These are phyloP conservation scores for Protaetia brevitarsis DNA, from an alignment of 1,140 invertebrate genomes.

Conservation along the genomic window DNA sequence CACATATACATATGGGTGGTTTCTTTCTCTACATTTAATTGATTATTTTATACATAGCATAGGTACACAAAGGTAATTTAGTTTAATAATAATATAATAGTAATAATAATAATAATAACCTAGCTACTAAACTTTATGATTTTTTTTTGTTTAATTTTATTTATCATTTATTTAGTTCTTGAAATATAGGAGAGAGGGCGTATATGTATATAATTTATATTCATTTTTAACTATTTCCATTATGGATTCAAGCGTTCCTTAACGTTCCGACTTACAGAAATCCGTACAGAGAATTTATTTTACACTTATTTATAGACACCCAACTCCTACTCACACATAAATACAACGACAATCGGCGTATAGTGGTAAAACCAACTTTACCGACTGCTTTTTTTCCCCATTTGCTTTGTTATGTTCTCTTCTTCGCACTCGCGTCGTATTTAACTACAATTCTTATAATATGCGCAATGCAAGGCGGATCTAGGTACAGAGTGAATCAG, in stretches of 20 bases:
- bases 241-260: slow-evolving; percentile 41
- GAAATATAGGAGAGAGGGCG: slow-evolving; percentile 7
- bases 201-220: no score
- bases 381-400: slow-evolving; percentile 10
- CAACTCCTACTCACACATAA: slow-evolving; percentile 27
- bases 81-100: no score
- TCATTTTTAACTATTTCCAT: slow-evolving; percentile 3
- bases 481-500: slow-evolving; percentile 40
- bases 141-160: slow-evolving; percentile 27
- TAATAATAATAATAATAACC: no score
- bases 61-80: slow-evolving; percentile 50
- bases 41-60: slow-evolving; percentile 49
- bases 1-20: slow-evolving; percentile 46
- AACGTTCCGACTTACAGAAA: slow-evolving; percentile 43
- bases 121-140: slow-evolving; percentile 29
- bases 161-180: slow-evolving; percentile 23
- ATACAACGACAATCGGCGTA: slow-evolving; percentile 40
- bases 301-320: no score
- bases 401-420: slow-evolving; percentile 18
- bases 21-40: slow-evolving; percentile 45
- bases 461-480: slow-evolving; percentile 38
- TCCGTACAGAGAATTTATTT: slow-evolving; percentile 22
- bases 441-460: slow-evolving; percentile 31
- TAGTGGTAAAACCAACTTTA: slow-evolving; percentile 42
- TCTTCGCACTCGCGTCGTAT: no score